Evolutionary conservation across 1,140 invertebrate genomes (phyloP).

Genomic region (Drosophila saltans): DNA sequence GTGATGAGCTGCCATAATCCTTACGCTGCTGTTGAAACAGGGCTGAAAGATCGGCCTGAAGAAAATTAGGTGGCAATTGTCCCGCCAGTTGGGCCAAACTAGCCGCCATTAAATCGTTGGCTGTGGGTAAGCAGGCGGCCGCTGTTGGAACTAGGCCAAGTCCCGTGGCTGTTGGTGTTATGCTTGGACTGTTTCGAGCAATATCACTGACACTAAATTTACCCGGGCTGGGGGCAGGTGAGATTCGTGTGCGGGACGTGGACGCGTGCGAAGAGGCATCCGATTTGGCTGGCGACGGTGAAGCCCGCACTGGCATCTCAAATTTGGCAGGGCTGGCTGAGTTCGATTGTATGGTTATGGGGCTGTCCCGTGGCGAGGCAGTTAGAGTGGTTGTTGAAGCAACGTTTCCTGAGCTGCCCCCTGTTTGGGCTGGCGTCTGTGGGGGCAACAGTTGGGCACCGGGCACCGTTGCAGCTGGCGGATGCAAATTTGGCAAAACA

Average conservation of each 20-base stretch:
- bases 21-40: slow-evolving; percentile 76
- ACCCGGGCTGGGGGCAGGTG: slow-evolving; percentile 76
- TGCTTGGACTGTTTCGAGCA: slow-evolving; percentile 76
- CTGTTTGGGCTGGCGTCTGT: slow-evolving; percentile 13
- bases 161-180: slow-evolving; percentile 61
- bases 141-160: slow-evolving; percentile 53
- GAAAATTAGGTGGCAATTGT: slow-evolving; percentile 74
- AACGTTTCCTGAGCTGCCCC: not conserved
- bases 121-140: slow-evolving; percentile 61
- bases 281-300: slow-evolving; percentile 81
- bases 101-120: slow-evolving; percentile 80
- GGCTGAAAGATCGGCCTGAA: slow-evolving; percentile 67
- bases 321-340: slow-evolving; percentile 82
- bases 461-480: slow-evolving; percentile 34
- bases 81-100: slow-evolving; percentile 77
- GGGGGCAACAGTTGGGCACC: slow-evolving; percentile 36
- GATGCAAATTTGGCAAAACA: slow-evolving; percentile 38
- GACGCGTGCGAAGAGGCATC: slow-evolving; percentile 74
- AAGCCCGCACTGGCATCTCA: slow-evolving; percentile 74
- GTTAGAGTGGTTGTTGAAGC: slow-evolving; percentile 33
- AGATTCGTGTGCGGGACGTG: slow-evolving; percentile 69
- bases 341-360: slow-evolving; percentile 78
- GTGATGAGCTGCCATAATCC: slow-evolving; percentile 75
- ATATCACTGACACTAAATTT: slow-evolving; percentile 81
- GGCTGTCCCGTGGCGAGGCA: slow-evolving; percentile 75